Conservation (phyloP, 2,113 vertebrate genomes). For the Poicephalus meyeri region DNA sequence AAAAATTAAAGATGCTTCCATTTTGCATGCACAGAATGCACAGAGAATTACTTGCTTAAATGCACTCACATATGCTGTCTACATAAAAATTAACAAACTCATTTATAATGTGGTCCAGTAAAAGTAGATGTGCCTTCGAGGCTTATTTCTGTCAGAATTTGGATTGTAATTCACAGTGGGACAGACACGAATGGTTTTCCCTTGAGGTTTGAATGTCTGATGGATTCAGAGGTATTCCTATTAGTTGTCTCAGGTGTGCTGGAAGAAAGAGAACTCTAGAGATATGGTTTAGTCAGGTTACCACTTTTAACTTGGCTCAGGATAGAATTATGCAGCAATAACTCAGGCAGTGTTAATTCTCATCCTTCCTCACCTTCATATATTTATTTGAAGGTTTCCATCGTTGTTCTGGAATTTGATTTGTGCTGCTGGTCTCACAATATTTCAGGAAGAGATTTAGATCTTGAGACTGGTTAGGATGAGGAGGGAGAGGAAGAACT, state of each 20-base stretch:
- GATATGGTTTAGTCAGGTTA: neutral
- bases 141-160: neutral
- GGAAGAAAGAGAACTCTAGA: neutral
- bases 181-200: neutral
- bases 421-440: no score
- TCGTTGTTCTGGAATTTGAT: neutral
- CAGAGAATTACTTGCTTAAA: neutral
- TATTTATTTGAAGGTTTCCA: neutral
- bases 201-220: neutral
- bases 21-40: neutral
- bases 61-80: neutral
- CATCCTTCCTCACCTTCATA: neutral
- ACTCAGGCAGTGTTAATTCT: neutral
- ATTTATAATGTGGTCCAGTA: neutral
- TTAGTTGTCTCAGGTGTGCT: neutral
- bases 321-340: neutral
- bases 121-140: neutral
- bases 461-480: neutral
- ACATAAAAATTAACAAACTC: neutral
- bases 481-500: neutral
- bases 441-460: neutral
- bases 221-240: neutral
- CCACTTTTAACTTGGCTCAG: neutral
- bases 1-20: conserved; percentile 19
- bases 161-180: neutral